A percentile compares a stretch with the other conserved stretches of the same genome.
Conservation (phyloP, 2,113 vertebrate species). For the Myiopsitta monachus region DNA sequence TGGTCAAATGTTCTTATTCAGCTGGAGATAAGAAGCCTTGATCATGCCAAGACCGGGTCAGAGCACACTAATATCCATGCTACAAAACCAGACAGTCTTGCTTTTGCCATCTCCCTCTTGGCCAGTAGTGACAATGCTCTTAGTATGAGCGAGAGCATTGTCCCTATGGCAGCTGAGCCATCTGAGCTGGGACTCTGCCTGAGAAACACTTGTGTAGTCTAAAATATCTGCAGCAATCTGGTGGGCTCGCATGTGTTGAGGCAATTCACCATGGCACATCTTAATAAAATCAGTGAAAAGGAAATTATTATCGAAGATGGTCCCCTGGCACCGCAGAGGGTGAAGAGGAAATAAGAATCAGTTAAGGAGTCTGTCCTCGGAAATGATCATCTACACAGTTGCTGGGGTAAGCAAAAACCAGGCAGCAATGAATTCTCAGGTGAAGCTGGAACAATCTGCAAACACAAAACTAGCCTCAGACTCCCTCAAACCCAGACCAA, state of each 20-base stretch:
- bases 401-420: not conserved
- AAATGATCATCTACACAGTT: not conserved
- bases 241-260: not conserved
- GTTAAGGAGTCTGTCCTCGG: not conserved
- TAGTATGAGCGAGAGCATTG: accelerated
- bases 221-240: not conserved
- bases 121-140: not conserved
- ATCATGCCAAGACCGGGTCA: not conserved
- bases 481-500: not conserved
- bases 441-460: not conserved
- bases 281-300: not conserved
- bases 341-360: not conserved
- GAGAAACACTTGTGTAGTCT: not conserved
- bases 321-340: not conserved
- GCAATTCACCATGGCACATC: not conserved
- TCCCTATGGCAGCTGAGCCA: not conserved
- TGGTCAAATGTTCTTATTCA: not conserved
- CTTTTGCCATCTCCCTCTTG: not conserved
- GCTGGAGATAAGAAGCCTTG: not conserved
- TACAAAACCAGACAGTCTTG: not conserved
- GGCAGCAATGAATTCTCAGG: not conserved
- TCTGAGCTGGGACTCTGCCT: not conserved
- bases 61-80: not conserved
- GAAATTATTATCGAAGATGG: not conserved
- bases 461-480: not conserved